Evolutionary conservation across 2,888 invertebrate genomes (phyloP).

Genomic region (Podabrus alpinus): DNA sequence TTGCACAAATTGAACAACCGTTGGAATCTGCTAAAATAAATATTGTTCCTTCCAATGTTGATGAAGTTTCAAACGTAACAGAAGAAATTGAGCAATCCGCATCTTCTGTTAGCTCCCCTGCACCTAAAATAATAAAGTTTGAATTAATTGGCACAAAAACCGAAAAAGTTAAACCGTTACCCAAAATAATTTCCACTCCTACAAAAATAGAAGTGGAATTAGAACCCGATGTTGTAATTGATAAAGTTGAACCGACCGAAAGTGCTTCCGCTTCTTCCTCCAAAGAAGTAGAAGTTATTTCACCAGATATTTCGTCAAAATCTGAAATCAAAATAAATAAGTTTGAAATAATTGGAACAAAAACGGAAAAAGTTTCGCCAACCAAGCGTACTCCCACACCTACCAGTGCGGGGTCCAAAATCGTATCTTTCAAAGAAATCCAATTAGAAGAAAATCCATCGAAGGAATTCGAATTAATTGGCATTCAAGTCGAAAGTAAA

Average conservation of each 20-base stretch:
- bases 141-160: not conserved
- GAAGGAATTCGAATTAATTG: not conserved
- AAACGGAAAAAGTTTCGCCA: not conserved
- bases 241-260: not conserved
- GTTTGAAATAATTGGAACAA: not conserved
- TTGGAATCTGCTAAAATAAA: not conserved
- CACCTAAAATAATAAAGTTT: not conserved
- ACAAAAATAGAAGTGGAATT: not conserved
- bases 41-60: not conserved
- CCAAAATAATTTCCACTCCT: slow-evolving; percentile 5
- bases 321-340: not conserved
- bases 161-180: not conserved
- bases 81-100: not conserved
- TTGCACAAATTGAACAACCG: slow-evolving; percentile 10
- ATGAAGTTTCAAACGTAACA: not conserved
- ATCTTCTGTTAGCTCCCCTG: not conserved
- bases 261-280: not conserved
- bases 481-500: not conserved
- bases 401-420: not conserved
- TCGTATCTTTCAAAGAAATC: not conserved
- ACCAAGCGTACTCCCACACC: not conserved
- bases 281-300: not conserved
- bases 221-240: not conserved
- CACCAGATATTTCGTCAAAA: not conserved
- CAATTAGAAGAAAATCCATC: not conserved